Percentiles rank a stretch among this genome's conserved stretches.
These are phyloP conservation scores for Drosophila asahinai DNA, from an alignment of 1,140 invertebrate genomes.

Conservation along the genomic window DNA sequence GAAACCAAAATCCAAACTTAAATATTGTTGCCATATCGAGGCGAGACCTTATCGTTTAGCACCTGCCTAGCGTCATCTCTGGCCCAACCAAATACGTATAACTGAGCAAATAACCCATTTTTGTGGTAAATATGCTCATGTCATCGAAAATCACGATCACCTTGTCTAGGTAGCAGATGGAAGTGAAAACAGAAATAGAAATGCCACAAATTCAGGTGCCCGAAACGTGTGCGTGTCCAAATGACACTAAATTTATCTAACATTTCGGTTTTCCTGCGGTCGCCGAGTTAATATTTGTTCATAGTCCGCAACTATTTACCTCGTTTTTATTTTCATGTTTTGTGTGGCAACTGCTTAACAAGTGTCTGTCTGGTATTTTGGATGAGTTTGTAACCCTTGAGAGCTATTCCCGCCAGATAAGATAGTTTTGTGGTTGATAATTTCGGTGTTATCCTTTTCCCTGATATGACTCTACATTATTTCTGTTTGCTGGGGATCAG, in stretches of 20 bases:
- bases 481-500: slow-evolving; percentile 6
- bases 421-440: slow-evolving; percentile 33
- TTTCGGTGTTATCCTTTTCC: slow-evolving; percentile 37
- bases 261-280: slow-evolving; percentile 34
- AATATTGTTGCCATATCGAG: slow-evolving; percentile 24
- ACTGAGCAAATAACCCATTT: slow-evolving; percentile 70
- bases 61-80: slow-evolving; percentile 53
- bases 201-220: slow-evolving; percentile 57
- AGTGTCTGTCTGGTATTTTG: slow-evolving; percentile 61
- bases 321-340: slow-evolving; percentile 30
- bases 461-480: slow-evolving; percentile 6
- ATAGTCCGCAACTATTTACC: slow-evolving; percentile 54
- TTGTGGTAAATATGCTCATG: slow-evolving; percentile 74
- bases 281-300: slow-evolving; percentile 64
- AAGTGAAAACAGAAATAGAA: slow-evolving; percentile 14
- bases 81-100: slow-evolving; percentile 28
- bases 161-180: slow-evolving; percentile 26
- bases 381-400: slow-evolving; percentile 38
- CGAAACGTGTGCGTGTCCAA: slow-evolving; percentile 68
- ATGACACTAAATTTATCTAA: slow-evolving; percentile 69
- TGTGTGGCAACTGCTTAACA: slow-evolving; percentile 64
- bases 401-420: slow-evolving; percentile 22
- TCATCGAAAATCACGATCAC: slow-evolving; percentile 77
- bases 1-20: slow-evolving; percentile 4
- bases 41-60: slow-evolving; percentile 64